phyloP scores from a whole-genome alignment of 2,888 invertebrate species.

The Bombylius major region DNA sequence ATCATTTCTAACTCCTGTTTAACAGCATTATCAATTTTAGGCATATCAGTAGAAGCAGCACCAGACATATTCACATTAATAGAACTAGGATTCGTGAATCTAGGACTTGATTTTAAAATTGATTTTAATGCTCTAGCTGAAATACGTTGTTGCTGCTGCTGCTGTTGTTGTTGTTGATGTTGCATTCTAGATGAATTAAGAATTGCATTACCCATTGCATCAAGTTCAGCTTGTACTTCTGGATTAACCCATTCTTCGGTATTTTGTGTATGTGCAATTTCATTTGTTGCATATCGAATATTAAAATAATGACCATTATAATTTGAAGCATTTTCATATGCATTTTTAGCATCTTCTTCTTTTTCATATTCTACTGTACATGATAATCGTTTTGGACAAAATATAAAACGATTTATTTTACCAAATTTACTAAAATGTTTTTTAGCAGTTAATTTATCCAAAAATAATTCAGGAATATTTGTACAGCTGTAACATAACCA shows the following conservation, averaged over 20 bases:
- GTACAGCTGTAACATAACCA: slow-evolving; percentile 39
- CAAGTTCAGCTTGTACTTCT: slow-evolving; percentile 56
- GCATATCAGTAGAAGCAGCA: slow-evolving; percentile 1
- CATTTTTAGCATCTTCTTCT: slow-evolving; percentile 44
- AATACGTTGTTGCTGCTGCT: background rate
- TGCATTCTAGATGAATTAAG: background rate
- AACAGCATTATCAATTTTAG: slow-evolving; percentile 21
- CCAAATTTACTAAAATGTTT: slow-evolving; percentile 62
- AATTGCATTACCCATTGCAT: slow-evolving; percentile 43
- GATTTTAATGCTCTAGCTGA: background rate
- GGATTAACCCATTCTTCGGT: slow-evolving; percentile 36
- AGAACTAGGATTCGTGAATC: background rate
- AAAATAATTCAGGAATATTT: slow-evolving; percentile 50
- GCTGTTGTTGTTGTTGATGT: background rate
- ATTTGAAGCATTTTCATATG: slow-evolving; percentile 46
- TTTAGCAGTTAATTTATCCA: slow-evolving; percentile 48
- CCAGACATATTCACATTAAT: background rate
- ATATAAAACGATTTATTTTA: slow-evolving; percentile 48
- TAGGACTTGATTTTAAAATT: background rate
- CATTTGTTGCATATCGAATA: slow-evolving; percentile 42
- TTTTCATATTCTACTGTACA: slow-evolving; percentile 59
- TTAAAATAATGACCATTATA: slow-evolving; percentile 50
- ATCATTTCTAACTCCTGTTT: slow-evolving; percentile 48
- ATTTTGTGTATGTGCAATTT: slow-evolving; percentile 32
- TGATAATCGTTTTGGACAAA: slow-evolving; percentile 48